A percentile compares a stretch with the other conserved stretches of the same genome.
Evolutionary conservation across 2,113 vertebrate genomes (phyloP).

Genomic region (Rutilus rutilus): DNA sequence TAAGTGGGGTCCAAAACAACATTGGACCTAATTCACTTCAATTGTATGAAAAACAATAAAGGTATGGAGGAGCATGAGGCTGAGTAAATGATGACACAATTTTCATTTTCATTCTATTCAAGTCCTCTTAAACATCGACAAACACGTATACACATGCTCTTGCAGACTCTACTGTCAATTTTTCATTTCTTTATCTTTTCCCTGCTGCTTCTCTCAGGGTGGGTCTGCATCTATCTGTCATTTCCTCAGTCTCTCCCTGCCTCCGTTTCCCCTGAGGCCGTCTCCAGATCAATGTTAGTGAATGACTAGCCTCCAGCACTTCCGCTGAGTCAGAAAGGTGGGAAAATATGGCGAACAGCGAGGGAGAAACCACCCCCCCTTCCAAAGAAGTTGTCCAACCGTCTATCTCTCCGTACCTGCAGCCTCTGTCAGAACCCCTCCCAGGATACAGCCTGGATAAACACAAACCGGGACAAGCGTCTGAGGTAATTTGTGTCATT

Average conservation of each 20-base stretch:
- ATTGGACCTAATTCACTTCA: neutral
- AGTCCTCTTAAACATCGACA: neutral
- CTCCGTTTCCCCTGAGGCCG: constrained; percentile 12
- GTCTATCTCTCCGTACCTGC: constrained; percentile 59
- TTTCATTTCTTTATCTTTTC: constrained; percentile 1
- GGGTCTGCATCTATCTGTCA: constrained; percentile 28
- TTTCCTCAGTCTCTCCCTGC: constrained; percentile 11
- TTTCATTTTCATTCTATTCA: neutral
- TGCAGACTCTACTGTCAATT: neutral
- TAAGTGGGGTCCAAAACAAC: neutral
- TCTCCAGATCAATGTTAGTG: constrained; percentile 61
- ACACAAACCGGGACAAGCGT: constrained; percentile 59
- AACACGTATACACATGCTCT: constrained; percentile 38
- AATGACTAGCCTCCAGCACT: constrained; percentile 63
- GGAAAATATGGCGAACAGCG: constrained; percentile 69
- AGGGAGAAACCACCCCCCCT: constrained; percentile 61
- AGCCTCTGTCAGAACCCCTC: constrained; percentile 60
- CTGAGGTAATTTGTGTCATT: constrained; percentile 51
- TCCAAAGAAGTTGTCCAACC: neutral
- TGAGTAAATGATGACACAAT: neutral
- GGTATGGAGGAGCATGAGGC: neutral
- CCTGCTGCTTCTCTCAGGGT: neutral
- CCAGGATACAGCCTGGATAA: constrained; percentile 44
- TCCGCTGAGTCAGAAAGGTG: constrained; percentile 71
- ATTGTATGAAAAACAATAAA: neutral